Conservation (phyloP, 2,888 invertebrate genomes). For the Hedychridium roseum region DNA sequence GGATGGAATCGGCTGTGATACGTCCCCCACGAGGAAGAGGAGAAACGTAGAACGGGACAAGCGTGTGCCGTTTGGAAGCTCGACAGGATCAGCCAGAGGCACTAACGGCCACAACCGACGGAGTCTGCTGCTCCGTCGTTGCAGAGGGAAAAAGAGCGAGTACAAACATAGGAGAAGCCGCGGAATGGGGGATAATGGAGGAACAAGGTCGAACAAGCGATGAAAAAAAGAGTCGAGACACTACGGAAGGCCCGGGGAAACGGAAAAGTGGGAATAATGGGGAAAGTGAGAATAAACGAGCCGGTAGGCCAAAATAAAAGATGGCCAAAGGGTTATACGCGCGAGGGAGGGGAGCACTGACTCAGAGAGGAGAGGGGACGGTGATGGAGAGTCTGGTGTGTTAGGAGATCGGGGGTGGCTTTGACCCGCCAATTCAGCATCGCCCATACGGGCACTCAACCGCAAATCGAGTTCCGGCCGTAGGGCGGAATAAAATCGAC, state of each 20-base stretch:
- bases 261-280: conserved; percentile 14
- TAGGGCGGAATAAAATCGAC: conserved; percentile 57
- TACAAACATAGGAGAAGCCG: too few species aligned
- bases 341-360: neutral
- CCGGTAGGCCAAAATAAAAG: neutral
- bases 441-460: conserved; percentile 55
- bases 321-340: too few species aligned
- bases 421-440: conserved; percentile 59
- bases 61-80: too few species aligned
- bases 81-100: too few species aligned
- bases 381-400: conserved; percentile 23
- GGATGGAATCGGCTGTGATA: too few species aligned
- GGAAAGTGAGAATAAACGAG: conserved; percentile 10
- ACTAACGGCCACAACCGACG: too few species aligned
- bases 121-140: too few species aligned
- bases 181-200: neutral
- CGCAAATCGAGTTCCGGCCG: conserved; percentile 59
- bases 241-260: conserved; percentile 7
- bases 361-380: conserved; percentile 11
- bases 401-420: conserved; percentile 27
- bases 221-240: neutral
- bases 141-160: too few species aligned
- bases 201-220: neutral
- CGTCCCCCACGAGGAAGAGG: too few species aligned
- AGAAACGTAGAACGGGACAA: too few species aligned